Base-by-base conservation (phyloP, 2,113 vertebrate genomes). In the Periophthalmodon schlosseri region DNA sequence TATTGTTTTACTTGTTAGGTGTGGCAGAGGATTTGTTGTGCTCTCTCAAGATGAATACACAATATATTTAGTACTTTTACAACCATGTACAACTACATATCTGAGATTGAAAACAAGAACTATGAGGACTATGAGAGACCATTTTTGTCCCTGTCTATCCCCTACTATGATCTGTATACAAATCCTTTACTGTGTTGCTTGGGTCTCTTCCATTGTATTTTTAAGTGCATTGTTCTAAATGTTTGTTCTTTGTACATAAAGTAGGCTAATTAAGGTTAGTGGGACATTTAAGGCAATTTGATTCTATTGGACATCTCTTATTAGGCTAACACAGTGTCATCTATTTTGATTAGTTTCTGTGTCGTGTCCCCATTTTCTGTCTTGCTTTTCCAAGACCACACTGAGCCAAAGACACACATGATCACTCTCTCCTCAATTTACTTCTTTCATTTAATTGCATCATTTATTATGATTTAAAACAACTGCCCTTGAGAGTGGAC, bases 391-490 rank as follows among this genome's bases (percentile, higher is more conserved):
- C 49, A 71, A 83, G 71, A 23, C 79, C 73, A 70, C 52, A 58
- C 61, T 33, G 49, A 70, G 44, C 81, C 36, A 68, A 44, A 58
- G 65, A 70, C 39, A 54, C 66, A 12, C 3, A 44, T 49, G 12
- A 44, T 68, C 63, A 49, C 70, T 72, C 70, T 74, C 54, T 68
- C 72, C n/a, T 75, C 50, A 49, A 68, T 69, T 77, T 65, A 67
- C 50, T 69, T 68, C 7, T 72, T 10, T 67, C 24, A 18, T 83
- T 74, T 70, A 70, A 70, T 69, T 23, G 39, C 57, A 66, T 74
- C 63, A 79, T 80, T 75, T 75, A 75, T 69, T 68, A 56, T 81
- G 44, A 60, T 74, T 72, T 58, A 20, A 69, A 54, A 49, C 54
- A 54, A 60, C 14, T 68, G 72, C 58, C 73, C 60, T 44, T 23